Evolutionary conservation across 2,797 vertebrate genomes (phyloP), one percentile per base, ranked within the genome.

Genomic region (Poeciliopsis turneri): DNA sequence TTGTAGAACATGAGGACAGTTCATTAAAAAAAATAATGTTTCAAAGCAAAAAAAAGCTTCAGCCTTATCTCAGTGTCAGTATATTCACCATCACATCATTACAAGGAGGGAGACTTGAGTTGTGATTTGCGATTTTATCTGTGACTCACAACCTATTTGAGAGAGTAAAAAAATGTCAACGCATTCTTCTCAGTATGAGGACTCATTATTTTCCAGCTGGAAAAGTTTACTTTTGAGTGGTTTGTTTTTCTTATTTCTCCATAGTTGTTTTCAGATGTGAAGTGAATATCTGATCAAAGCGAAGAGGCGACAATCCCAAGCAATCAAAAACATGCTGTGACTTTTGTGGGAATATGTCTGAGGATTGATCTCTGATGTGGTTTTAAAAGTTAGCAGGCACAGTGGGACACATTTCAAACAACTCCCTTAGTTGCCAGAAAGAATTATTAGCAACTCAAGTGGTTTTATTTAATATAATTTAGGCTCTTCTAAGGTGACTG

Each of bases 141-240:
- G 39, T 84, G 77, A 87, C 59, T 76, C 51, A 12, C 75, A 74
- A 84, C 59, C 70, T 86, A 66, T 86, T 61, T 75, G 43, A 81
- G 72, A 73, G 82, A 81, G 39, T 8, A 9, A 41, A 69, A 73
- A 69, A 59, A 73, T 82, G 64, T 81, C 70, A 77, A 59, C 25
- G 83, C 78, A 9, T 51, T 51, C 47, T 78, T 81, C 61, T 68
- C 77, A 83, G 85, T 73, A 2, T 80, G 74, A 78, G 78, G 70
- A 77, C 86, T 92, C 86, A 85, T 90, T 90, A 93, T 88, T 89
- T 88, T 82, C 64, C 74, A 45, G 36, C 78, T 76, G 33, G 53
- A 73, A 84, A 76, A 61, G 74, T 75, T 64, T 33, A 64, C 55
- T 64, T 75, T 46, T 33, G 43, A 75, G 8, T 59, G 77, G 55